These are phyloP conservation scores for Heterodera schachtii DNA, from an alignment of 1,140 invertebrate genomes.

Conservation along the genomic window DNA sequence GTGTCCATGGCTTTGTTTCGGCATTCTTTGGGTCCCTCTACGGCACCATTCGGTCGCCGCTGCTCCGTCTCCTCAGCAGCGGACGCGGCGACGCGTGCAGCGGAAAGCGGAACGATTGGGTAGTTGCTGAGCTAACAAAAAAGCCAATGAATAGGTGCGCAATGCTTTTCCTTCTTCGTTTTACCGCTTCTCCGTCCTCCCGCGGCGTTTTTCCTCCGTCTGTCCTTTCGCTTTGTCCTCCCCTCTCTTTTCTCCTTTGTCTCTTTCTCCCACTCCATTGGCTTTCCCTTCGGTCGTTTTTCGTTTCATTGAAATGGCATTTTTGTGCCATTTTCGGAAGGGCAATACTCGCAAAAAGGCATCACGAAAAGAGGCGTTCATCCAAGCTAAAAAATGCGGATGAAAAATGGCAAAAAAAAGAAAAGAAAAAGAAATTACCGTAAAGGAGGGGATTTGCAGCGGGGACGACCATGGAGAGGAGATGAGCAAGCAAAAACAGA, in stretches of 20 bases:
- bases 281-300: not conserved
- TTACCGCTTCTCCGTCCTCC: not conserved
- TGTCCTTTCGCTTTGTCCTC: not conserved
- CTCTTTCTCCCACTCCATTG: not conserved
- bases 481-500: slow-evolving; percentile 85
- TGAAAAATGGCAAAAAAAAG: not conserved
- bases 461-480: slow-evolving; percentile 62
- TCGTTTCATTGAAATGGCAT: not conserved
- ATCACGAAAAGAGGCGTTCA: slow-evolving; percentile 73
- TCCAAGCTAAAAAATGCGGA: slow-evolving; percentile 74
- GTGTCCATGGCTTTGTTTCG: not conserved
- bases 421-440: not conserved
- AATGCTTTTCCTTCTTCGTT: not conserved
- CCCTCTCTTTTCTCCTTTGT: not conserved
- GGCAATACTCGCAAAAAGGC: slow-evolving; percentile 53
- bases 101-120: not conserved
- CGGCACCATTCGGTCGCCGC: not conserved
- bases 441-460: slow-evolving; percentile 30
- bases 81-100: not conserved
- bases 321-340: slow-evolving; percentile 13
- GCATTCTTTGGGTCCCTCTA: not conserved
- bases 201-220: not conserved
- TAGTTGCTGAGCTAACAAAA: not conserved
- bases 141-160: not conserved
- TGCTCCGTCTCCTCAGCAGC: not conserved